Conservation (phyloP, 1,140 invertebrate species). For the Anastrepha ludens region DNA sequence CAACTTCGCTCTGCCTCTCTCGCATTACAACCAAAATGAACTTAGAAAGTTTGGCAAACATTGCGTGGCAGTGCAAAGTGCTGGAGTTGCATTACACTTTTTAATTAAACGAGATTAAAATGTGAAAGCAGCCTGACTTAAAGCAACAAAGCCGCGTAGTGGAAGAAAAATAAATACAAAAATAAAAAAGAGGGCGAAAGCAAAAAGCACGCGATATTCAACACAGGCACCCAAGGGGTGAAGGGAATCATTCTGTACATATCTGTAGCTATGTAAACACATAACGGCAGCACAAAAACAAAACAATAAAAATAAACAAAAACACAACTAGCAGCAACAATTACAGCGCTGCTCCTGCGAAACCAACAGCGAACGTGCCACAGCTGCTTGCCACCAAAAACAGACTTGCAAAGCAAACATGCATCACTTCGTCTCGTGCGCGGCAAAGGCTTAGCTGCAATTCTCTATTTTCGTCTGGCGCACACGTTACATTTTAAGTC, state of each 20-base stretch:
- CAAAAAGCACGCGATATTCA: not conserved
- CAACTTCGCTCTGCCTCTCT: too few relatives aligned
- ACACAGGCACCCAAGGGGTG: not conserved
- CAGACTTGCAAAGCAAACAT: conserved; percentile 33
- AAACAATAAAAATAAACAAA: not conserved
- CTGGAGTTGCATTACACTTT: conserved; percentile 33
- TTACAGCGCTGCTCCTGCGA: not conserved
- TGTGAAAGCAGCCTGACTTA: conserved; percentile 11
- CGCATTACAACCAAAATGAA: not conserved
- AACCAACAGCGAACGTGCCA: not conserved
- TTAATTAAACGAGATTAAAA: conserved; percentile 56
- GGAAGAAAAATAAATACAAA: not conserved
- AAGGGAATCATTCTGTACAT: not conserved
- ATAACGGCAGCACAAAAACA: not conserved
- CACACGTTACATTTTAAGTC: conserved; percentile 55
- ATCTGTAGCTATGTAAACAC: conserved; percentile 8
- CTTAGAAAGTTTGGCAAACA: conserved; percentile 19
- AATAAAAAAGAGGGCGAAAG: not conserved
- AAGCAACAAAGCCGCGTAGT: not conserved
- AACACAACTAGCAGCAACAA: not conserved
- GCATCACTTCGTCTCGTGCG: not conserved
- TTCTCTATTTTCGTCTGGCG: conserved; percentile 43
- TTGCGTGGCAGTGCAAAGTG: not conserved
- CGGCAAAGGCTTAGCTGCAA: not conserved
- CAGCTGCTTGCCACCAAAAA: not conserved